Evolutionary conservation across 2,113 vertebrate species (phyloP).

Genomic region (Neotragus pygmaeus): DNA sequence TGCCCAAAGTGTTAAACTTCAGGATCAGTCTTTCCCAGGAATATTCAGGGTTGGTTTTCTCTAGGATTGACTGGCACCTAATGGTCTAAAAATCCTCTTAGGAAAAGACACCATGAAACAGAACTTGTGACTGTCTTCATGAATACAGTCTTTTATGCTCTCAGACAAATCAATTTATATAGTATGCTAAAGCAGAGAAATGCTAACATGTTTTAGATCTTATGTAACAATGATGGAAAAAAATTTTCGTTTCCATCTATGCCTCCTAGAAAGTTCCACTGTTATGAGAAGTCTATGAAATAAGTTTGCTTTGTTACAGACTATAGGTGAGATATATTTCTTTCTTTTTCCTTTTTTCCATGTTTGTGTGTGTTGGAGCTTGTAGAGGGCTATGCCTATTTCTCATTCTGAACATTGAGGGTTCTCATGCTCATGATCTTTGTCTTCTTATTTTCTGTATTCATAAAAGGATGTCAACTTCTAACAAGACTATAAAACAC

Average conservation of each 20-base stretch:
- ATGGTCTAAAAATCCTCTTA: background rate
- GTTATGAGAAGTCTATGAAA: background rate
- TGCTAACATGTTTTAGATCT: background rate
- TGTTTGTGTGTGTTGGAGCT: background rate
- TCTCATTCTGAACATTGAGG: background rate
- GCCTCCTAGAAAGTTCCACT: background rate
- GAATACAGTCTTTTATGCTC: background rate
- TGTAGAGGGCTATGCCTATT: rapidly evolving
- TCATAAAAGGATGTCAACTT: background rate
- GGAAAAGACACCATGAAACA: background rate
- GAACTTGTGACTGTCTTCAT: background rate
- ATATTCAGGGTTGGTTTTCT: background rate
- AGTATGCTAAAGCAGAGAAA: background rate
- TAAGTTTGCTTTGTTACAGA: background rate
- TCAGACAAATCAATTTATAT: background rate
- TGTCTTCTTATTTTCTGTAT: background rate
- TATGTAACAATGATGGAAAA: background rate
- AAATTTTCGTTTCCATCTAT: background rate
- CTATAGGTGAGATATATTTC: background rate
- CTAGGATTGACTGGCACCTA: background rate
- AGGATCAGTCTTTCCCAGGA: background rate
- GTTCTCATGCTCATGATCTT: background rate
- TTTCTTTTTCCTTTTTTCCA: background rate
- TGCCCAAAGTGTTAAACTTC: background rate
- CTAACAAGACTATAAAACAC: background rate